Evolutionary conservation across 1,140 invertebrate species (phyloP).

Genomic region (Sitophilus oryzae): DNA sequence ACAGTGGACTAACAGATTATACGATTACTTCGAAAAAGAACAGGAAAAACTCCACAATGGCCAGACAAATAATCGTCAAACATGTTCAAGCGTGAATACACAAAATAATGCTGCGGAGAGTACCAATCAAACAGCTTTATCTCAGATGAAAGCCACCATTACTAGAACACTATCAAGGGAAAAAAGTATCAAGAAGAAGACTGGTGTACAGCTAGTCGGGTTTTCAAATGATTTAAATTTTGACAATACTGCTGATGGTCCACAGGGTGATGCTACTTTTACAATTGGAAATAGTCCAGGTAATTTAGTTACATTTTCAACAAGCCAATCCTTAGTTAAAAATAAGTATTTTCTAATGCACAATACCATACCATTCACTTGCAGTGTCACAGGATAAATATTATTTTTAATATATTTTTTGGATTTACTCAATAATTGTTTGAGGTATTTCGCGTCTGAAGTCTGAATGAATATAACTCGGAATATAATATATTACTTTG

Average conservation of each 20-base stretch:
- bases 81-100: slow-evolving; percentile 21
- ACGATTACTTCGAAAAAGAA: slow-evolving; percentile 81
- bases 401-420: too few species aligned
- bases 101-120: slow-evolving; percentile 12
- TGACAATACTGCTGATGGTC: slow-evolving; percentile 43
- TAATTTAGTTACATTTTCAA: background rate
- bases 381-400: too few species aligned
- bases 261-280: slow-evolving; percentile 25
- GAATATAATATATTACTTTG: too few species aligned
- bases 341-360: background rate
- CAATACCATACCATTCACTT: slow-evolving; percentile 1
- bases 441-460: too few species aligned
- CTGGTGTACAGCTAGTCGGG: slow-evolving; percentile 46
- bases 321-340: background rate
- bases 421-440: slow-evolving; percentile 21
- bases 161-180: slow-evolving; percentile 49
- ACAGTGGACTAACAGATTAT: slow-evolving; percentile 88
- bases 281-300: slow-evolving; percentile 30
- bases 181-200: slow-evolving; percentile 42
- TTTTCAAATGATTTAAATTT: slow-evolving; percentile 57
- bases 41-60: slow-evolving; percentile 65
- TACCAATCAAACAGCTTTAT: slow-evolving; percentile 41
- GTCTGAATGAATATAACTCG: too few species aligned
- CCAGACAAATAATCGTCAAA: slow-evolving; percentile 47
- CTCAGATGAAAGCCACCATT: slow-evolving; percentile 49